Conservation (phyloP, 1,140 invertebrate species). For the Pogonus chalceus region DNA sequence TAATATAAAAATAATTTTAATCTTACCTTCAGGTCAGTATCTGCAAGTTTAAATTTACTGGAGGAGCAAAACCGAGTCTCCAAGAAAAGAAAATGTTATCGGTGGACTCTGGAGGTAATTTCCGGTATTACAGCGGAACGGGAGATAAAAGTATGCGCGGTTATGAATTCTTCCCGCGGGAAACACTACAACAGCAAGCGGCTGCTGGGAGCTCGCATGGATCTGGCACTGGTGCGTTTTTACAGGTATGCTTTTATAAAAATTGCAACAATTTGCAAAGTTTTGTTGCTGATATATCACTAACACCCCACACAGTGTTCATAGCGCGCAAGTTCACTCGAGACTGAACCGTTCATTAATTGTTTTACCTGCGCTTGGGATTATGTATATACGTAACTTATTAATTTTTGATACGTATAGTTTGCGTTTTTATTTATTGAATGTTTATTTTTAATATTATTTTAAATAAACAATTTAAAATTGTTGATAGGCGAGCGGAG, state of each 20-base stretch:
- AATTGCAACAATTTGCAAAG: too few species aligned
- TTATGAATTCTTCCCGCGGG: conserved; percentile 64
- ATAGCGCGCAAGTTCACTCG: too few species aligned
- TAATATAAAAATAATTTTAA: background rate
- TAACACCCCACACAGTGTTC: too few species aligned
- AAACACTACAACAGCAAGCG: conserved; percentile 49
- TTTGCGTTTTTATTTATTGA: too few species aligned
- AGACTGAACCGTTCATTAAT: too few species aligned
- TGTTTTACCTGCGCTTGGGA: too few species aligned
- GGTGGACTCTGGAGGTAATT: conserved; percentile 75
- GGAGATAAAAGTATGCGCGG: conserved; percentile 65
- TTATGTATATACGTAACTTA: too few species aligned
- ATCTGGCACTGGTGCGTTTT: conserved; percentile 40
- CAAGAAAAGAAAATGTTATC: conserved; percentile 87
- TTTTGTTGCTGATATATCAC: too few species aligned
- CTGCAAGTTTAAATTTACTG: conserved; percentile 88
- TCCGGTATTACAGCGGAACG: conserved; percentile 67
- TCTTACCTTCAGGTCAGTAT: conserved; percentile 45
- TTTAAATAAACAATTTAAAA: background rate
- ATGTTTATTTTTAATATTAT: too few species aligned
- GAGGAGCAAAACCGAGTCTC: conserved; percentile 72
- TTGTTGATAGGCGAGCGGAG: conserved; percentile 36
- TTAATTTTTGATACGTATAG: too few species aligned
- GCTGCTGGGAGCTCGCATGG: conserved; percentile 30
- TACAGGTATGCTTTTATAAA: conserved; percentile 30